Evolutionary conservation across 2,888 invertebrate species (phyloP).

Genomic region (Parascotia fuliginaria): DNA sequence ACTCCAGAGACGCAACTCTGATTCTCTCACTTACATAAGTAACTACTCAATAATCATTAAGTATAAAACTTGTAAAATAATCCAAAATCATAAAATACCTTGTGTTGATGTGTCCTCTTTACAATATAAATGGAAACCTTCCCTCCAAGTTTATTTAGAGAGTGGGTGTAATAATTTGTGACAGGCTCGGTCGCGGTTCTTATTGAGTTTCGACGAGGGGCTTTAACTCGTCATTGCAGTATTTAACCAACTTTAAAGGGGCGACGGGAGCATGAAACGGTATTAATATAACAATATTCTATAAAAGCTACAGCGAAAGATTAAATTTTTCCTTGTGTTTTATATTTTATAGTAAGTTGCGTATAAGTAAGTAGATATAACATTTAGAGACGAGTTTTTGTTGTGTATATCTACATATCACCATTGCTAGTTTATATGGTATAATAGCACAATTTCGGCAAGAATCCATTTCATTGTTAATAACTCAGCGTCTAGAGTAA

Average conservation of each 20-base stretch:
- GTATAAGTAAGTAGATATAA: not conserved
- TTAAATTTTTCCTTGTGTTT: slow-evolving; percentile 20
- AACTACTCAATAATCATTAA: no score
- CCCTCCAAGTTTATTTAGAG: slow-evolving; percentile 27
- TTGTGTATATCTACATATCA: not conserved
- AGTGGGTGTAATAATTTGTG: slow-evolving; percentile 42
- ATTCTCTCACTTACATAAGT: no score
- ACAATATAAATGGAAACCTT: slow-evolving; percentile 26
- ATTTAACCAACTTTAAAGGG: slow-evolving; percentile 45
- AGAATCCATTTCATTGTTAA: slow-evolving; percentile 17
- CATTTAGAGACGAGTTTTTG: not conserved
- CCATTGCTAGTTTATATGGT: slow-evolving; percentile 1
- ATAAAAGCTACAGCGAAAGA: slow-evolving; percentile 16
- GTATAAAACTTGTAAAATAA: not conserved
- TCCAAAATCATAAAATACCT: slow-evolving; percentile 3
- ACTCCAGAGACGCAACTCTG: no score
- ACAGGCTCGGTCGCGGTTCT: slow-evolving; percentile 41
- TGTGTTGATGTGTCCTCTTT: slow-evolving; percentile 11
- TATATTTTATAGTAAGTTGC: slow-evolving; percentile 7
- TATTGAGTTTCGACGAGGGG: slow-evolving; percentile 46
- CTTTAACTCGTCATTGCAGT: slow-evolving; percentile 48
- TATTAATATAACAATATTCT: slow-evolving; percentile 29
- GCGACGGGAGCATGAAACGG: slow-evolving; percentile 25
- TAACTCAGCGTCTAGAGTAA: slow-evolving; percentile 47
- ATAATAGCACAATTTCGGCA: slow-evolving; percentile 12